Percentiles rank a stretch among this genome's conserved stretches.
Conservation (phyloP, 2,797 vertebrate species). For the Cossypha caffra region DNA sequence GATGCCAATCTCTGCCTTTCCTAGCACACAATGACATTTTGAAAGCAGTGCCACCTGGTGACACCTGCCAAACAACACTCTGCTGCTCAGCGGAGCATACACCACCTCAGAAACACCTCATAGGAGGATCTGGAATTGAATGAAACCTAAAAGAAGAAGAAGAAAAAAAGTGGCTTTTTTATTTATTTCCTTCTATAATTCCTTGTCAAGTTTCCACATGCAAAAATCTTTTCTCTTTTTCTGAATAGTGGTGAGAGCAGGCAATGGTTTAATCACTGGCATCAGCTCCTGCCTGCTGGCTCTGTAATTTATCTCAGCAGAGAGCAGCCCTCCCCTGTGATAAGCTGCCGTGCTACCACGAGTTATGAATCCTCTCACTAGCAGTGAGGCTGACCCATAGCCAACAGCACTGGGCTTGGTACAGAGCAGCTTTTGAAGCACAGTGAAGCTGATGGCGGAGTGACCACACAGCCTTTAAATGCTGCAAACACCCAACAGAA, state of each 20-base stretch:
- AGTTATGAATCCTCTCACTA: neutral
- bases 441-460: neutral
- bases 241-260: neutral
- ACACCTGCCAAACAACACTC: slow-evolving; percentile 59
- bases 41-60: slow-evolving; percentile 68
- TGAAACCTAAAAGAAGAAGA: neutral
- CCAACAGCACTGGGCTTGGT: neutral
- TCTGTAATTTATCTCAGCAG: slow-evolving; percentile 16
- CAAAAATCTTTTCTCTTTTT: neutral
- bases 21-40: slow-evolving; percentile 45
- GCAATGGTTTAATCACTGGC: slow-evolving; percentile 3
- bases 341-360: neutral
- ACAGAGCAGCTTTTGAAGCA: neutral
- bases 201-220: neutral
- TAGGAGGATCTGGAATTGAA: neutral
- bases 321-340: neutral
- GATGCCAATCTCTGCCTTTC: slow-evolving; percentile 50
- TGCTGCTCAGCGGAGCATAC: neutral
- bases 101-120: neutral
- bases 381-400: neutral
- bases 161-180: neutral
- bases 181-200: neutral
- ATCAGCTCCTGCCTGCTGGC: slow-evolving; percentile 15
- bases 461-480: neutral
- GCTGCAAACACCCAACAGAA: neutral